Evolutionary conservation across 2,113 vertebrate genomes (phyloP), one percentile per base, ranked within the genome.

Genomic region (Edolisoma coerulescens): DNA sequence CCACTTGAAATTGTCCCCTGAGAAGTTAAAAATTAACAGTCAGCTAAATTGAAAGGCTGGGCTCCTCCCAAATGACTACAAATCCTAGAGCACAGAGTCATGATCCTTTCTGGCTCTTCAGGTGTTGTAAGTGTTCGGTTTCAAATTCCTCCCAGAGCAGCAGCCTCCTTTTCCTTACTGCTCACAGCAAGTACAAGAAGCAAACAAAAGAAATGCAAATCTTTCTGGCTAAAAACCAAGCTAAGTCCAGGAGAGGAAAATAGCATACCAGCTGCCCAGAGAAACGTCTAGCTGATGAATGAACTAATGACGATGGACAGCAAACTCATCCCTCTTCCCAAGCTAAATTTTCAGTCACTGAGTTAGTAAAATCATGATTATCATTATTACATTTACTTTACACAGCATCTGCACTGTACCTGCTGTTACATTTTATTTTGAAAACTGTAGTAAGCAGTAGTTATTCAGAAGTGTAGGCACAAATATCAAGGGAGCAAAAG

Each of bases 251-350:
- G 75, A 95, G 47, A 80, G 33, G 65, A 54, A 96, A 95, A 96
- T 45, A 87, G 81, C 68, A 74, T 65, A 71, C 70, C 64, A 88
- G 87, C 95, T 96, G 84, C 92, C 93, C 87, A 79, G 86, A 95
- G 94, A 88, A 96, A 96, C 77, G 95, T 83, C 92, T 95, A 79
- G 69, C 91, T 96, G 93, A 97, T 96, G 84, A 95, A 96, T 90
- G 83, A 95, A 95, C 90, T 97, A 97, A 97, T 57, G n/a, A 94
- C 52, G n/a, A 97, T 54, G 21, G 96, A 96, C 95, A 97, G 94
- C 86, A 97, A 97, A 96, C 63, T 96, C 92, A 97, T 97, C 94
- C 92, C 54, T 91, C 64, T 94, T 97, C 89, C 92, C 86, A 96
- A 96, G 90, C 56, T 95, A 95, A 96, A 97, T 96, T 95, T 69